phyloP scores from a whole-genome alignment of 2,888 invertebrate genomes.

The Gymnoscelis rufifasciata region DNA sequence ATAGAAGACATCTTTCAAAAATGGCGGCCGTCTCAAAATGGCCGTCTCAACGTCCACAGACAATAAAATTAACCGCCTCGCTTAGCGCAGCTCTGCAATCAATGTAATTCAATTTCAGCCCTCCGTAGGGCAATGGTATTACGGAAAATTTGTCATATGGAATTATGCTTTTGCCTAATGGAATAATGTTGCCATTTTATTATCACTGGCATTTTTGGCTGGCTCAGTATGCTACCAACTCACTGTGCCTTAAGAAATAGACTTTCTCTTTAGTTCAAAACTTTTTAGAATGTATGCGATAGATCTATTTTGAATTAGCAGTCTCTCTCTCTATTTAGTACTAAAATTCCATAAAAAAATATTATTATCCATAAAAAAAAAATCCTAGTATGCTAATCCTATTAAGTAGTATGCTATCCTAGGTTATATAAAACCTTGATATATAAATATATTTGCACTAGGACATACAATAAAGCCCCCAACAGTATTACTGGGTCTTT shows the following conservation, averaged over 20 bases:
- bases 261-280: too few species aligned
- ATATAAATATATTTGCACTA: neutral
- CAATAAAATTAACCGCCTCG: conserved; percentile 23
- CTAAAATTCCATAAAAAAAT: too few species aligned
- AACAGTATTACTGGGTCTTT: neutral
- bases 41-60: conserved; percentile 8
- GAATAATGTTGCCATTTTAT: neutral
- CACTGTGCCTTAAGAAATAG: too few species aligned
- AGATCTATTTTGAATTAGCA: too few species aligned
- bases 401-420: too few species aligned
- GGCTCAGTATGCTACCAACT: too few species aligned
- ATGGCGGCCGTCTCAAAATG: neutral
- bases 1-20: neutral
- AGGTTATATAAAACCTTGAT: too few species aligned
- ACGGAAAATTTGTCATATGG: conserved; percentile 3
- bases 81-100: conserved; percentile 21
- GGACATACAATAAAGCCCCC: neutral
- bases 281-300: too few species aligned
- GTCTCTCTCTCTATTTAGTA: too few species aligned
- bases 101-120: conserved; percentile 19
- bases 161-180: neutral
- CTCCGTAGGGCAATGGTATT: conserved; percentile 7
- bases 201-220: neutral
- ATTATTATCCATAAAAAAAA: too few species aligned
- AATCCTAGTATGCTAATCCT: too few species aligned